Evolutionary conservation across 2,888 invertebrate genomes (phyloP).

Genomic region (Synergus itoensis): DNA sequence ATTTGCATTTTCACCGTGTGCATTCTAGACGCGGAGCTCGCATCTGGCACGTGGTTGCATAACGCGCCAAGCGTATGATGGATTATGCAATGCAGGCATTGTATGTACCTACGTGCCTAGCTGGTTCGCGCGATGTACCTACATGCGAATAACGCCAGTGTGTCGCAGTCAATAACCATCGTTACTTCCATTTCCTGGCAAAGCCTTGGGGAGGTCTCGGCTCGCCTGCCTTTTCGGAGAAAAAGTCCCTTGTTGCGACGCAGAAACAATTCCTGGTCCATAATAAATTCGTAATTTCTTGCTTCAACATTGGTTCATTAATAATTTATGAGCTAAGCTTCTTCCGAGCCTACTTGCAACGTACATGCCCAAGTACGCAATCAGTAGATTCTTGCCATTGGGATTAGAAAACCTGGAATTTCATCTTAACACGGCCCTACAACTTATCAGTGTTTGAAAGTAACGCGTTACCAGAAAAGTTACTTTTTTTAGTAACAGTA

Average conservation of each 20-base stretch:
- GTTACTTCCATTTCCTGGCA: slow-evolving; percentile 36
- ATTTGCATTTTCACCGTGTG: slow-evolving; percentile 34
- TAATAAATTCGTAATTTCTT: slow-evolving; percentile 40
- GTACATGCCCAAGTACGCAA: slow-evolving; percentile 15
- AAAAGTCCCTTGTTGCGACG: slow-evolving; percentile 20
- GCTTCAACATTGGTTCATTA: slow-evolving; percentile 29
- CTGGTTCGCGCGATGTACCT: slow-evolving; percentile 32
- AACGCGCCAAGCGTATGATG: slow-evolving; percentile 40
- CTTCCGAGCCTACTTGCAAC: background rate
- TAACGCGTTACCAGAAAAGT: too few species aligned
- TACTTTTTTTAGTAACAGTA: too few species aligned
- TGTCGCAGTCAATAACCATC: slow-evolving; percentile 41
- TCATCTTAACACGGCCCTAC: background rate
- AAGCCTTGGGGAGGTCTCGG: slow-evolving; percentile 1
- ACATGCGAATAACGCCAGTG: slow-evolving; percentile 38
- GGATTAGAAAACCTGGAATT: slow-evolving; percentile 11
- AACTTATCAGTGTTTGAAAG: too few species aligned
- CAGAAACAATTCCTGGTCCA: slow-evolving; percentile 34
- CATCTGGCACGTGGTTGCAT: slow-evolving; percentile 38
- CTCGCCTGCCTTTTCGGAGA: slow-evolving; percentile 3
- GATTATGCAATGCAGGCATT: slow-evolving; percentile 38
- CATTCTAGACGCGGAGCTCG: slow-evolving; percentile 28
- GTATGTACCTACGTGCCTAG: slow-evolving; percentile 17
- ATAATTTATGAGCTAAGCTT: slow-evolving; percentile 29
- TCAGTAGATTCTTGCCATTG: background rate